Conservation (phyloP, 2,888 invertebrate genomes). For the Agelastica alni region DNA sequence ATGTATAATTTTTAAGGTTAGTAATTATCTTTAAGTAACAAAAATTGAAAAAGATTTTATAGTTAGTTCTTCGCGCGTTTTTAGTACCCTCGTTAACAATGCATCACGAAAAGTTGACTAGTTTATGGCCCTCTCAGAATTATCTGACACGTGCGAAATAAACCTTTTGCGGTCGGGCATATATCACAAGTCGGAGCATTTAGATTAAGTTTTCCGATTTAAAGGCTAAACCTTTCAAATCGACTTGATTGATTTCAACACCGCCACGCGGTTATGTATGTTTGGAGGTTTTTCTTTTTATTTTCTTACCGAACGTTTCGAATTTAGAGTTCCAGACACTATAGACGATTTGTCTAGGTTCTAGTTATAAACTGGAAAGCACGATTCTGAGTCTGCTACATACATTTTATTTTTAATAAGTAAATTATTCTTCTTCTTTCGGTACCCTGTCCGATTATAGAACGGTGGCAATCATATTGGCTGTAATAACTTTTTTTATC, state of each 20-base stretch:
- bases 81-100: constrained; percentile 38
- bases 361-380: no score
- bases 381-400: no score
- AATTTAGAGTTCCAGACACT: neutral
- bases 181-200: constrained; percentile 48
- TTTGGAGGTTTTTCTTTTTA: constrained; percentile 41
- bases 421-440: no score
- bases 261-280: constrained; percentile 48
- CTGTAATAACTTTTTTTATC: no score
- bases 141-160: constrained; percentile 51
- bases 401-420: no score
- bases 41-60: no score
- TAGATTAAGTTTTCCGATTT: constrained; percentile 50
- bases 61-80: no score
- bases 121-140: constrained; percentile 46
- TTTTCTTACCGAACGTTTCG: constrained; percentile 17
- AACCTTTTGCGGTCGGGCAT: constrained; percentile 46
- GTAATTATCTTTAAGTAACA: no score
- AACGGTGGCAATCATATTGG: no score
- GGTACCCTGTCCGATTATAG: no score
- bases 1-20: no score
- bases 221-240: constrained; percentile 46
- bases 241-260: constrained; percentile 46
- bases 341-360: no score
- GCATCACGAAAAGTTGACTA: constrained; percentile 47